phyloP scores from a whole-genome alignment of 1,140 invertebrate genomes.

The Heliothis virescens region DNA sequence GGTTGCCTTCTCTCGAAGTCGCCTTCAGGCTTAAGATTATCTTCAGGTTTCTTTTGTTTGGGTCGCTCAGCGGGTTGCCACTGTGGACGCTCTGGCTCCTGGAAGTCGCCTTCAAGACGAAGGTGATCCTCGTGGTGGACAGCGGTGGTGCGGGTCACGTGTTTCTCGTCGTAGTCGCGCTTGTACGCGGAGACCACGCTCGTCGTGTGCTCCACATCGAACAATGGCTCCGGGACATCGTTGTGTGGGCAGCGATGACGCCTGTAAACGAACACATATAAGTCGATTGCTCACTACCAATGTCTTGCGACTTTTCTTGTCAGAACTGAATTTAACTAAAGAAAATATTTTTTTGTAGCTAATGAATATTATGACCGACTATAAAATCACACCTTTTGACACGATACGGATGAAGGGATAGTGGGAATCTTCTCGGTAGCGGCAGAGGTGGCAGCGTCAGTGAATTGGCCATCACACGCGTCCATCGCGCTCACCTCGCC shows the following conservation, averaged over 20 bases:
- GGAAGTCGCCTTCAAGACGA: conserved; percentile 88
- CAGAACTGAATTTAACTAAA: too few species aligned
- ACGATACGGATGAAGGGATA: conserved; percentile 77
- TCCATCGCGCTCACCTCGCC: conserved; percentile 69
- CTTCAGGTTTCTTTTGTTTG: conserved; percentile 79
- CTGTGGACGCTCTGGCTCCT: conserved; percentile 83
- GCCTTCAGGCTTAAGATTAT: conserved; percentile 83
- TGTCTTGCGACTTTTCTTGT: too few species aligned
- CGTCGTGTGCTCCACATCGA: conserved; percentile 86
- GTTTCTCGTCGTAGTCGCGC: conserved; percentile 89
- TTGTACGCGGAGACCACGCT: conserved; percentile 88
- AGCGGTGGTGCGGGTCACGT: conserved; percentile 85
- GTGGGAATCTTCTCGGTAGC: conserved; percentile 64
- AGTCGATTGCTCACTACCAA: too few species aligned
- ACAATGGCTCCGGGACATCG: conserved; percentile 87
- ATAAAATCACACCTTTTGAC: conserved; percentile 68
- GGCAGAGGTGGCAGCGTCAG: conserved; percentile 77
- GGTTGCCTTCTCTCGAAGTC: conserved; percentile 87
- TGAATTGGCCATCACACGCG: conserved; percentile 76
- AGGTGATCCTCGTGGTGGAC: conserved; percentile 87
- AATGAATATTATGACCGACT: too few species aligned
- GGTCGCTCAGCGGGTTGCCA: conserved; percentile 87
- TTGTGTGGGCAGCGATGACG: conserved; percentile 89
- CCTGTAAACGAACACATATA: conserved; percentile 74
- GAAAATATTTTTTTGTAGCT: too few species aligned